Base-by-base conservation (phyloP, 1,140 invertebrate genomes). In the Pinna nobilis region DNA sequence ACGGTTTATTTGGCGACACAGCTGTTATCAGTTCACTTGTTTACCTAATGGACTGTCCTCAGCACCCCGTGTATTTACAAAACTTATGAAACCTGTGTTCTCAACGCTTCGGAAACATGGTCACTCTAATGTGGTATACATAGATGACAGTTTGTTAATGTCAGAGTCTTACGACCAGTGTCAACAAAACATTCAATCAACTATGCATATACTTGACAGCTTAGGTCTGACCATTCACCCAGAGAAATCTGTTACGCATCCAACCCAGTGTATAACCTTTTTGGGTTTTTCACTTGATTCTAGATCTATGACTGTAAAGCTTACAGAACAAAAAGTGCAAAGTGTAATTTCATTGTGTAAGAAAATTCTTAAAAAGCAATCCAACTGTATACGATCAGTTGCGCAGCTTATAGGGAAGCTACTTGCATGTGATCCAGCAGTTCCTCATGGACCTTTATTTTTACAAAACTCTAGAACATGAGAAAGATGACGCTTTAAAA, bases 51-150 rank as follows among this genome's bases (percentile, higher is more conserved):
- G 72, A 1, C 20, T 55, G 5, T 7, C 32, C 18, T 41, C 51
- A n/a, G 63, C 69, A 1, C 69, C 73, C 11, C 15, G 55, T 2
- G 51, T 71, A 5, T 78, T 78, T 53, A 75, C 77, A 9, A 78
- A 75, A 57, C 0, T 78, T 1, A 23, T 71, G 28, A 78, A 78
- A 69, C 64, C 4, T 32, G n/a, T 72, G 0, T 71, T 51, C 55
- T 67, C 72, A 15, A 23, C 28, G 0, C 18, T 74, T 4, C 28
- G 72, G 4, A 55, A 61, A 50, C 15, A n/a, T 4, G 72, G 65
- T 33, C 49, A 74, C 37, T 35, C 49, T 5, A 68, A 32, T 63
- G 44, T 69, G 7, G 50, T 37, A 3, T 74, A 74, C 59, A 68
- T 74, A 5, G 65, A 74, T 69, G 72, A 63, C 28, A 59, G 41